Evolutionary conservation across 2,797 vertebrate genomes (phyloP).

Genomic region (Paramormyrops hopkinsi): DNA sequence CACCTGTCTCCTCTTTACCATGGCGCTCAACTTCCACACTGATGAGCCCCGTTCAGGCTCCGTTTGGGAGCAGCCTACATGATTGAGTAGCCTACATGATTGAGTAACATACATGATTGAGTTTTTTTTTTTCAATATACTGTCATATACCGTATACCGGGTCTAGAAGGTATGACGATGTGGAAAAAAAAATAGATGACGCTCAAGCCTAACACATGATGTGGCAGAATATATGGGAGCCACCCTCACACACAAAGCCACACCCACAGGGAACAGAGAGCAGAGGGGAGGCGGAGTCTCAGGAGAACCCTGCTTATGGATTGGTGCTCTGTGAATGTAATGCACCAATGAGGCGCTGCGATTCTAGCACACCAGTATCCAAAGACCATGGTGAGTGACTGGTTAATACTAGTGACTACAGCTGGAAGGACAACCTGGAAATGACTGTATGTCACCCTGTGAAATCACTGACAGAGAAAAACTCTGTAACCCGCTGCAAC

Average conservation of each 20-base stretch:
- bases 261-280: constrained; percentile 44
- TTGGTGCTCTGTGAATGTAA: constrained; percentile 52
- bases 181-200: not conserved
- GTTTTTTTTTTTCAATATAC: not conserved
- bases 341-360: constrained; percentile 25
- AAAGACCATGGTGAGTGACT: not conserved
- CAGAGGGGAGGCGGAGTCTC: constrained; percentile 41
- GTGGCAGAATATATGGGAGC: constrained; percentile 48
- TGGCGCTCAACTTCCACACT: not conserved
- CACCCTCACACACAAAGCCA: constrained; percentile 33
- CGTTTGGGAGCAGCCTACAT: not conserved
- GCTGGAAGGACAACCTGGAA: not conserved
- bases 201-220: constrained; percentile 53
- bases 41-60: not conserved
- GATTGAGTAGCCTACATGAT: not conserved
- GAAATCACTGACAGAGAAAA: not conserved
- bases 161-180: not conserved
- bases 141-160: not conserved
- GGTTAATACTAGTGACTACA: not conserved
- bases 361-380: not conserved
- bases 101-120: not conserved
- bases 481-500: not conserved
- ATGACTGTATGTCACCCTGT: not conserved
- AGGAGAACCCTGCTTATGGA: constrained; percentile 41
- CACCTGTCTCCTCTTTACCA: not conserved